Conservation (phyloP, 1,140 invertebrate species). For the Drosophila leontia region DNA sequence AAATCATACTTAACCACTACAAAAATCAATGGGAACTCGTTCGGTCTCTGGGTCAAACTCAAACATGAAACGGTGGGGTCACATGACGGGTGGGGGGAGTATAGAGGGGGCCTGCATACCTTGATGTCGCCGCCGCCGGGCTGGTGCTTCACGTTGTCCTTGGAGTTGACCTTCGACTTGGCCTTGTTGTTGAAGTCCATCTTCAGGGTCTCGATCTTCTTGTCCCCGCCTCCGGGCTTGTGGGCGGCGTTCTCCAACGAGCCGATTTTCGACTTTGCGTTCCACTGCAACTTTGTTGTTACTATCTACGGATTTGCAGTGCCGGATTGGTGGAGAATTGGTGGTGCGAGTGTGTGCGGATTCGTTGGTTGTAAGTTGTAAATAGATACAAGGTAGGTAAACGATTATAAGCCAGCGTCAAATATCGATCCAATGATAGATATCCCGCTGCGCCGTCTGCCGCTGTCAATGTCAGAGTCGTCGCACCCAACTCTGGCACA, state of each 20-base stretch:
- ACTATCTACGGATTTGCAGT: constrained; percentile 88
- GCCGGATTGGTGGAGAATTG: constrained; percentile 24
- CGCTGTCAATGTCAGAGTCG: constrained; percentile 48
- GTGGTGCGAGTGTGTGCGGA: constrained; percentile 46
- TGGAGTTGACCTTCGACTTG: constrained; percentile 96
- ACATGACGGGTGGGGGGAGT: background rate
- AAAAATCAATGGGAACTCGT: constrained; percentile 47
- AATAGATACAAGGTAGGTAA: constrained; percentile 71
- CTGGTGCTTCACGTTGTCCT: constrained; percentile 91
- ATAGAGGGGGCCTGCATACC: constrained; percentile 87
- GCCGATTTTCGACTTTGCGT: constrained; percentile 96
- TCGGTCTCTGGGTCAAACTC: constrained; percentile 50
- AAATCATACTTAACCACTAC: constrained; percentile 49
- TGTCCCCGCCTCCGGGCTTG: constrained; percentile 96
- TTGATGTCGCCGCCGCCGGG: constrained; percentile 94
- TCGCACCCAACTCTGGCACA: constrained; percentile 35
- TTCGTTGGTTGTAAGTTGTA: constrained; percentile 43
- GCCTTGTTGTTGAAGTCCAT: constrained; percentile 96
- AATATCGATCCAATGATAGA: constrained; percentile 29
- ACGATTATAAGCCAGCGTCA: constrained; percentile 58
- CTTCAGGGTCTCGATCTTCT: constrained; percentile 96
- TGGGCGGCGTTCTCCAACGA: constrained; percentile 97
- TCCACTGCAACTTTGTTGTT: constrained; percentile 95
- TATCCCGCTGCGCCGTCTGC: constrained; percentile 18
- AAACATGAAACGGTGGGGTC: constrained; percentile 42